phyloP scores from a whole-genome alignment of 2,113 vertebrate genomes.

The Pycnonotus jocosus region DNA sequence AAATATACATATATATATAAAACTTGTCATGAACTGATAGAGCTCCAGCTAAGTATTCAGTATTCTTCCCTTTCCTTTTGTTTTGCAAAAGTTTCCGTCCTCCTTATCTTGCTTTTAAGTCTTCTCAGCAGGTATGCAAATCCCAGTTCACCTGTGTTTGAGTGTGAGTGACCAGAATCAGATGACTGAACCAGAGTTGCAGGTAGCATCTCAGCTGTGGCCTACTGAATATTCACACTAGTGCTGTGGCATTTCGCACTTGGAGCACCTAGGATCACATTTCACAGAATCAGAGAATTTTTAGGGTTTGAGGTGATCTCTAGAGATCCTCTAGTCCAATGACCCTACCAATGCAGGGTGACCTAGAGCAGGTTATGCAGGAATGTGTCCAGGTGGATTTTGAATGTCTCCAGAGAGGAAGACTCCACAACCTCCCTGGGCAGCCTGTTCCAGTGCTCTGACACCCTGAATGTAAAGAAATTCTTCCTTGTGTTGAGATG shows the following conservation, averaged over 20 bases:
- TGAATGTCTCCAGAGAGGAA: background rate
- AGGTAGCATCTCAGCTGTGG: background rate
- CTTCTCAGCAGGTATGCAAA: background rate
- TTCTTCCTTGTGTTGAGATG: background rate
- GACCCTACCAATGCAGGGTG: background rate
- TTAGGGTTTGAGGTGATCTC: background rate
- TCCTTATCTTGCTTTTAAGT: background rate
- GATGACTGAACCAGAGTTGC: background rate
- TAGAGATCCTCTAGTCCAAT: background rate
- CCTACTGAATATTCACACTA: background rate
- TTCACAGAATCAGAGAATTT: background rate
- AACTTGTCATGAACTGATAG: background rate
- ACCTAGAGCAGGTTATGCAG: background rate
- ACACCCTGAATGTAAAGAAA: background rate
- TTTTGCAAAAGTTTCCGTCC: background rate
- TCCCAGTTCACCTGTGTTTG: background rate
- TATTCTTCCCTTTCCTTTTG: background rate
- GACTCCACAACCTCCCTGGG: background rate
- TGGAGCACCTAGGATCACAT: background rate
- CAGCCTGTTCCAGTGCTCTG: background rate
- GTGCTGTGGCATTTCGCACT: background rate
- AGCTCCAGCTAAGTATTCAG: background rate
- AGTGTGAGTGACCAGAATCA: background rate
- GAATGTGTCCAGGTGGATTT: background rate
- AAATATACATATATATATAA: background rate